A percentile compares a stretch with the other conserved stretches of the same genome.
phyloP scores from a whole-genome alignment of 1,140 invertebrate species.

The Aphidius gifuensis region DNA sequence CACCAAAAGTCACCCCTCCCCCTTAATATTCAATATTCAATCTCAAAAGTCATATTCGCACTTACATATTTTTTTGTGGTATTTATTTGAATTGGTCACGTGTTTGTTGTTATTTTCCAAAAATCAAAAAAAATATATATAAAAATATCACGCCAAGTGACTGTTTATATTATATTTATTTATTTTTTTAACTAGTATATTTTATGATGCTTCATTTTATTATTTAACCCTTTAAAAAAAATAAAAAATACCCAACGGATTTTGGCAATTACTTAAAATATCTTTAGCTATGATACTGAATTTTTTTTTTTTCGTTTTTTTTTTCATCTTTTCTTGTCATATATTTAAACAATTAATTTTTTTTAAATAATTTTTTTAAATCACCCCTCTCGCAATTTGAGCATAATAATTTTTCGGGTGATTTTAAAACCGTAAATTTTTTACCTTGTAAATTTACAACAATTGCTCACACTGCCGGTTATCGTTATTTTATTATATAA shows the following conservation, averaged over 20 bases:
- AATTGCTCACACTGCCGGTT: slow-evolving; percentile 31
- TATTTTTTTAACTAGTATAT: neutral
- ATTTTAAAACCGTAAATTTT: slow-evolving; percentile 58
- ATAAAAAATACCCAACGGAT: no score
- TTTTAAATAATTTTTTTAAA: no score
- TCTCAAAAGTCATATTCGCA: slow-evolving; percentile 33
- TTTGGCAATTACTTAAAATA: no score
- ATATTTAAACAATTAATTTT: no score
- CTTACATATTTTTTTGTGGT: slow-evolving; percentile 17
- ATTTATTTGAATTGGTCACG: slow-evolving; percentile 4
- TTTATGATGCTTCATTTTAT: no score
- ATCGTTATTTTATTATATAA: slow-evolving; percentile 2
- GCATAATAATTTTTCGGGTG: slow-evolving; percentile 55
- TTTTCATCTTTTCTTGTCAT: neutral
- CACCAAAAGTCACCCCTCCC: slow-evolving; percentile 44
- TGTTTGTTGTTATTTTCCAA: neutral
- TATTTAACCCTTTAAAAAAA: no score
- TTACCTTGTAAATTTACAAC: slow-evolving; percentile 33
- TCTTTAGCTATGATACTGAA: no score
- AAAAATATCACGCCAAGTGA: neutral
- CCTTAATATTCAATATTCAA: slow-evolving; percentile 22
- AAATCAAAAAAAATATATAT: neutral
- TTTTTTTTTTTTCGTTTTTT: slow-evolving; percentile 10
- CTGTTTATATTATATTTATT: neutral
- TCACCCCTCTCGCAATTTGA: neutral